Conservation (phyloP, 2,797 vertebrate genomes). For the Dendrocincla tyrannina region DNA sequence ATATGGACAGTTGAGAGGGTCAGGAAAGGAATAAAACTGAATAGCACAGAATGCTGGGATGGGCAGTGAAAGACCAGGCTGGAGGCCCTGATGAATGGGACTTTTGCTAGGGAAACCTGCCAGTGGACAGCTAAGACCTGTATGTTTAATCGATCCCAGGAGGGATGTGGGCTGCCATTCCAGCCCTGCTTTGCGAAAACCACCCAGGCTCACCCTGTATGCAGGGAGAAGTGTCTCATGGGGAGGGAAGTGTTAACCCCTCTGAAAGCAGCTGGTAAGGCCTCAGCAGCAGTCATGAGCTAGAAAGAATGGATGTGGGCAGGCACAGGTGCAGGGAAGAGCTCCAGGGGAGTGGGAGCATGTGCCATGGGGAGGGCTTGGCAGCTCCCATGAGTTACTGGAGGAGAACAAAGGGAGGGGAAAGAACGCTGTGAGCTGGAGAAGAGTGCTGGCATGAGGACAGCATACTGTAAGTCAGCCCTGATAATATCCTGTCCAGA, state of each 20-base stretch:
- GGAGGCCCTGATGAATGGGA: neutral
- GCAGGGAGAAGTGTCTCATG: neutral
- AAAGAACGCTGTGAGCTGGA: neutral
- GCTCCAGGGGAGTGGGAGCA: neutral
- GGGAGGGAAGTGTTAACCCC: neutral
- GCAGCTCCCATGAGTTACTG: neutral
- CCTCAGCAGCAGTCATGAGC: neutral
- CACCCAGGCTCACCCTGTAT: neutral
- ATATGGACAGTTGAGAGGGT: neutral
- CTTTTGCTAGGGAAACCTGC: neutral
- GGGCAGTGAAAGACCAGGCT: neutral
- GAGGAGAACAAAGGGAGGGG: conserved; percentile 27
- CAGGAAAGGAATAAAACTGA: neutral
- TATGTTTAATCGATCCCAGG: neutral
- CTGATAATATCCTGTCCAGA: neutral
- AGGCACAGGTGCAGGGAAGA: conserved; percentile 32
- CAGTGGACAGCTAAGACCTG: neutral
- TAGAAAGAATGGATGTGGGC: neutral
- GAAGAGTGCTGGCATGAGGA: neutral
- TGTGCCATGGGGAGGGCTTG: neutral
- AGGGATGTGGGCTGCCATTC: neutral
- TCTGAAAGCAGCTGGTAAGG: conserved; percentile 2
- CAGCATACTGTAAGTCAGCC: neutral
- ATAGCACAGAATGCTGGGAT: neutral
- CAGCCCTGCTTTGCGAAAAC: neutral